phyloP scores from a whole-genome alignment of 2,888 invertebrate species.

The Diaphora mendica region DNA sequence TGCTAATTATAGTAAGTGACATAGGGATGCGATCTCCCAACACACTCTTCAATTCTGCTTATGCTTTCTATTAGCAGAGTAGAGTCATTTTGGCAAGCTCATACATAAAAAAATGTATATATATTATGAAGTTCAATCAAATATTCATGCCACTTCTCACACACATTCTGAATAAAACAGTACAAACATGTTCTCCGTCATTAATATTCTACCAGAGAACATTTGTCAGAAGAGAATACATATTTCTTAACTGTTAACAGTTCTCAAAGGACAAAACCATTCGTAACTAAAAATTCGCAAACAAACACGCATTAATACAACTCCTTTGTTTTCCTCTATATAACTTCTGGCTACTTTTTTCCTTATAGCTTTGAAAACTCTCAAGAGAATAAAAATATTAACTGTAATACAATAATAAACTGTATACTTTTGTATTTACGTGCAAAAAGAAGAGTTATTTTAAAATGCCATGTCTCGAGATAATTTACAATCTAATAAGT shows the following conservation, averaged over 20 bases:
- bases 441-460: neutral
- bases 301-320: slow-evolving; percentile 8
- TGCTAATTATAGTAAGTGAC: no score
- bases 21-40: no score
- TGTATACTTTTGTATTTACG: neutral
- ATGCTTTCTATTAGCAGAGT: no score
- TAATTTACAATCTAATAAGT: neutral
- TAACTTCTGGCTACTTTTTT: slow-evolving; percentile 5
- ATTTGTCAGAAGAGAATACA: neutral
- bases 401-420: neutral
- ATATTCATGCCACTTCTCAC: no score
- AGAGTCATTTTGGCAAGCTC: no score
- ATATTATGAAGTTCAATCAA: no score
- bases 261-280: slow-evolving; percentile 4
- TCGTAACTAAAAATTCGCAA: slow-evolving; percentile 1
- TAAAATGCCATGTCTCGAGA: neutral
- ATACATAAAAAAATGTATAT: no score
- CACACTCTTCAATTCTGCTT: no score
- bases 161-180: no score
- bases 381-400: slow-evolving; percentile 6
- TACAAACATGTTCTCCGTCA: no score
- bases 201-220: neutral
- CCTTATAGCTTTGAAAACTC: slow-evolving; percentile 7
- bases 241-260: slow-evolving; percentile 2
- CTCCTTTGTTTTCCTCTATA: slow-evolving; percentile 7